These are phyloP conservation scores for Macroglossus sobrinus DNA, from an alignment of 2,113 vertebrate genomes.

Conservation along the genomic window DNA sequence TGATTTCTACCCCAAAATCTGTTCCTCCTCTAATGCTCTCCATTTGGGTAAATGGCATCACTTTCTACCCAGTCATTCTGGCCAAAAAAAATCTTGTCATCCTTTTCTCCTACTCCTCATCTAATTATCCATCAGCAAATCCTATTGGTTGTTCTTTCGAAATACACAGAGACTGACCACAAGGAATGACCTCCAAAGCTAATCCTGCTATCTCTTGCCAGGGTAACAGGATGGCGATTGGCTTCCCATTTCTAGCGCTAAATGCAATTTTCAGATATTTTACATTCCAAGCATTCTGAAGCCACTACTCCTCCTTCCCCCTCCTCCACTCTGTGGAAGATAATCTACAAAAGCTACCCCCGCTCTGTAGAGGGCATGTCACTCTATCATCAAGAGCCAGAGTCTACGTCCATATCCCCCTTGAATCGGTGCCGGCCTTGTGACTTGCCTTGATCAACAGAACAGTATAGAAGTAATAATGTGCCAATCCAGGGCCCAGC, in stretches of 20 bases:
- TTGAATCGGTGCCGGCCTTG: neutral
- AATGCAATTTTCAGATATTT: conserved; percentile 9
- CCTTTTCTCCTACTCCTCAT: neutral
- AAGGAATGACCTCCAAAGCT: neutral
- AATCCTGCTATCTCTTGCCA: neutral
- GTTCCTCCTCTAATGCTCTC: neutral
- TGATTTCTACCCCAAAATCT: neutral
- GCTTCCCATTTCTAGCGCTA: neutral
- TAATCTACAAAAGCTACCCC: neutral
- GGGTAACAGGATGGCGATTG: neutral
- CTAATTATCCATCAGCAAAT: neutral
- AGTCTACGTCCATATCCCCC: neutral
- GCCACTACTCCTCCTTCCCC: neutral
- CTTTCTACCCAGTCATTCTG: neutral
- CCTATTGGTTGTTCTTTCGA: neutral
- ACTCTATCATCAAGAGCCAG: neutral
- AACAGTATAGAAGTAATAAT: neutral
- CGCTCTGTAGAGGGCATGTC: neutral
- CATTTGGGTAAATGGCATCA: neutral
- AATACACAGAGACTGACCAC: neutral
- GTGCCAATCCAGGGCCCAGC: neutral
- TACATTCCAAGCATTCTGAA: neutral
- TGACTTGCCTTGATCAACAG: neutral
- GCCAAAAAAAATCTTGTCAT: neutral
- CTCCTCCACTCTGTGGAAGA: neutral